Evolutionary conservation across 1,140 invertebrate species (phyloP), one percentile per base, ranked within the genome.

Genomic region (Pogonognathellus flavescens): DNA sequence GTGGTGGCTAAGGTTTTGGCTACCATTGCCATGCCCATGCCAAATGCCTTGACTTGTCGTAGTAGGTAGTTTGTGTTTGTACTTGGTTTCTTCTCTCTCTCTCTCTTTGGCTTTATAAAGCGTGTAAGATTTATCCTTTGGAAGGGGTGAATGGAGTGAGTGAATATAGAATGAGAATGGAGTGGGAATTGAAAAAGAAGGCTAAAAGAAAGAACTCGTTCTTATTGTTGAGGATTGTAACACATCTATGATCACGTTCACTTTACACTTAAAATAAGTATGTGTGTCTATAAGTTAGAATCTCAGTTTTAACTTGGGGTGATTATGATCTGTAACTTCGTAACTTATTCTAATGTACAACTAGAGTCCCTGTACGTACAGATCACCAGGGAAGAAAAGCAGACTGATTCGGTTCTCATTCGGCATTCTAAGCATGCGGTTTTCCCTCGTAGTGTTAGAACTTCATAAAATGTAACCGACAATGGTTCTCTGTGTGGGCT

Each of bases 61-160:
- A 76, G 31, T 41, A 41, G 31, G 6, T 41, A 41, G 25, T 76
- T 49, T 76, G 31, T 31, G 41, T 18, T 50, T 76, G 31, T n/a
- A 76, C 25, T 76, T 76, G 31, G 25, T 76, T 31, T 76, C 70
- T 9, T 76, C 70, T 76, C 70, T 76, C 31, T 20, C 16, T 81
- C 31, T 81, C 20, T 10, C 53, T 81, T 25, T 55, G 80, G 31
- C 80, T 81, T 53, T 81, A 81, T 81, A 81, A 81, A 57, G 80
- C 80, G 80, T 81, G 80, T 55, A 81, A 81, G 80, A 81, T 81
- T 81, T 81, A 81, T 81, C 31, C 53, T 81, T 76, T 41, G n/a
- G 50, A 81, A 55, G 31, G 50, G 53, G 80, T 31, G 70, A 76
- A 76, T 76, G 70, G 70, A 76, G 31, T 3, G 31, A 41, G 70